Evolutionary conservation across 2,113 vertebrate genomes (phyloP).

Genomic region (Galeopterus variegatus): DNA sequence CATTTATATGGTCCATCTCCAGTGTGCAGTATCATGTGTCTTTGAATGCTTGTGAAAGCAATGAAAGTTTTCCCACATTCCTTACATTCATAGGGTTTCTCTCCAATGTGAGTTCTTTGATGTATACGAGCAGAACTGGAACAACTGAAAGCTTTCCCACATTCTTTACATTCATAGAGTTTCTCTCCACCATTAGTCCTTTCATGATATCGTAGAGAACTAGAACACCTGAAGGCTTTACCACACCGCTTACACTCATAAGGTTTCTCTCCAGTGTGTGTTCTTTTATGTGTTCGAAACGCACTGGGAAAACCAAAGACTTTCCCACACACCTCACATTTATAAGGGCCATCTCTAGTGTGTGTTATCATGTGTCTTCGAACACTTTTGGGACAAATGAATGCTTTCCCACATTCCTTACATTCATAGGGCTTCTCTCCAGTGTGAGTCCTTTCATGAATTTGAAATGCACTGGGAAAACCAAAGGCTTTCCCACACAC

Average conservation of each 20-base stretch:
- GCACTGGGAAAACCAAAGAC: background rate
- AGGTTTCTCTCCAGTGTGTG: background rate
- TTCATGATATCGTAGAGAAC: background rate
- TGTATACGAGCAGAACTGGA: background rate
- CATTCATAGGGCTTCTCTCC: too few relatives aligned
- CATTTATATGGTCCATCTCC: too few relatives aligned
- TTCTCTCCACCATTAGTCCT: background rate
- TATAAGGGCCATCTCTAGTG: background rate
- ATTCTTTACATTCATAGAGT: background rate
- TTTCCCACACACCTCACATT: background rate
- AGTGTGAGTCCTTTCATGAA: too few relatives aligned
- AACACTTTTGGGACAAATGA: too few relatives aligned
- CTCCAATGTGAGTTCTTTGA: constrained; percentile 43
- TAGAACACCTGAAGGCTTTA: background rate
- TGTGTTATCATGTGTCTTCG: too few relatives aligned
- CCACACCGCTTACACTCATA: background rate
- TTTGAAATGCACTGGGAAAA: background rate
- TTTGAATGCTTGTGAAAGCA: background rate
- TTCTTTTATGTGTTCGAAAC: background rate
- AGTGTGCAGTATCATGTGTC: background rate
- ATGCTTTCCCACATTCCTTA: too few relatives aligned
- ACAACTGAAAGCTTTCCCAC: constrained; percentile 14
- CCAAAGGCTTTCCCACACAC: background rate
- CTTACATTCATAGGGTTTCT: constrained; percentile 70
- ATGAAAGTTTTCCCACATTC: constrained; percentile 75